Evolutionary conservation across 2,888 invertebrate genomes (phyloP).

Genomic region (Drosophila flavopinicola): DNA sequence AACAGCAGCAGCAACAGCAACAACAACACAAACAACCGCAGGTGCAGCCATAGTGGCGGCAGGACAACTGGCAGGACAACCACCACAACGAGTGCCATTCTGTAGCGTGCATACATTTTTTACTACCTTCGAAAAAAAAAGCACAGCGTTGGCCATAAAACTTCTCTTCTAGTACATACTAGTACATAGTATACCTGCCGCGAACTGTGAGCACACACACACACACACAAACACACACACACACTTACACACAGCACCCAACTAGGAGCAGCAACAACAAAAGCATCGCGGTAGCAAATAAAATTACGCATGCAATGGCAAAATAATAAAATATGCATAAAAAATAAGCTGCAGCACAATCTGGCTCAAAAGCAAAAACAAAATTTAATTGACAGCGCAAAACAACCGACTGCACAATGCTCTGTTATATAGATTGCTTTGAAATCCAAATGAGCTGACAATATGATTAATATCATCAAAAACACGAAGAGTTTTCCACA

Average conservation of each 20-base stretch:
- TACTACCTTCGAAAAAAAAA: conserved; percentile 47
- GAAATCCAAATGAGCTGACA: no score
- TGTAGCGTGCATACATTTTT: conserved; percentile 68
- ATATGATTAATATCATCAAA: no score
- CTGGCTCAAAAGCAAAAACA: conserved; percentile 43
- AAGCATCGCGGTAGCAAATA: conserved; percentile 59
- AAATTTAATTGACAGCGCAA: conserved; percentile 12
- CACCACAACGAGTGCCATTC: conserved; percentile 56
- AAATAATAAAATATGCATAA: conserved; percentile 74
- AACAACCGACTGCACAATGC: conserved; percentile 15
- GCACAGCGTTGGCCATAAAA: conserved; percentile 63
- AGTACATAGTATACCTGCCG: conserved; percentile 42
- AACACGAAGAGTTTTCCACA: no score
- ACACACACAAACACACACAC: no score
- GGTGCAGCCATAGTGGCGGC: conserved; percentile 70
- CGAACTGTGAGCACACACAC: conserved; percentile 49
- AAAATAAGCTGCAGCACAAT: conserved; percentile 75
- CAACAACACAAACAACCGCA: conserved; percentile 45
- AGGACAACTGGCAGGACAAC: conserved; percentile 50
- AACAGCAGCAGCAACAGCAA: conserved; percentile 21
- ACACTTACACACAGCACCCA: conserved; percentile 26
- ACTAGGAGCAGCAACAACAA: conserved; percentile 24
- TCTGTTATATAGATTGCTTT: no score
- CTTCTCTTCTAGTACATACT: no score
- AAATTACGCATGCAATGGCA: conserved; percentile 77